A percentile compares a stretch with the other conserved stretches of the same genome.
These are phyloP conservation scores for Luscinia megarhynchos DNA, from an alignment of 2,797 vertebrate genomes.

Conservation along the genomic window DNA sequence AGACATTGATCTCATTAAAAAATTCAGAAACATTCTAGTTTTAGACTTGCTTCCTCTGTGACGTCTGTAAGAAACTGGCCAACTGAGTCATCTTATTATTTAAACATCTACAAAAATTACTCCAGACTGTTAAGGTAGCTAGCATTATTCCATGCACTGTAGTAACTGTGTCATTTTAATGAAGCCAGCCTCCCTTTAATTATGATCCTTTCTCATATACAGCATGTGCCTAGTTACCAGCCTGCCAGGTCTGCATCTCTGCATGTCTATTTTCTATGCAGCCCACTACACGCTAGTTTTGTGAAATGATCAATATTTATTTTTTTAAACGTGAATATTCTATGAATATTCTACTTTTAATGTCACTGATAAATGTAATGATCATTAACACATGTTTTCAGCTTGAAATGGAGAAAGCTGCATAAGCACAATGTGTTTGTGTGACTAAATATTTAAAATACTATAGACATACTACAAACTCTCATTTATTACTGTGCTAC, in stretches of 20 bases:
- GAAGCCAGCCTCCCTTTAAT: neutral
- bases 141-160: neutral
- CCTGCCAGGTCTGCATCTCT: neutral
- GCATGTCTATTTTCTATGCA: neutral
- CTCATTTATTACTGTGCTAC: neutral
- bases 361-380: neutral
- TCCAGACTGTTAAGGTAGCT: neutral
- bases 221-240: neutral
- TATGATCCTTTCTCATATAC: neutral
- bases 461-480: neutral
- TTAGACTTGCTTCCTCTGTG: constrained; percentile 38
- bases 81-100: constrained; percentile 15
- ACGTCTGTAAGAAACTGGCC: neutral
- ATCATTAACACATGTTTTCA: neutral
- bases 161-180: neutral
- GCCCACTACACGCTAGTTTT: neutral
- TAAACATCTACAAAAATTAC: neutral
- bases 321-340: neutral
- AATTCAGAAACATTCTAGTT: constrained; percentile 41
- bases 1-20: constrained; percentile 42
- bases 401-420: neutral
- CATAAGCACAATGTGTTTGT: neutral
- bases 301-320: neutral
- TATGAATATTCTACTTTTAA: neutral
- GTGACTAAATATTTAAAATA: neutral